phyloP scores from a whole-genome alignment of 2,888 invertebrate species.

The Monopis laevigella region DNA sequence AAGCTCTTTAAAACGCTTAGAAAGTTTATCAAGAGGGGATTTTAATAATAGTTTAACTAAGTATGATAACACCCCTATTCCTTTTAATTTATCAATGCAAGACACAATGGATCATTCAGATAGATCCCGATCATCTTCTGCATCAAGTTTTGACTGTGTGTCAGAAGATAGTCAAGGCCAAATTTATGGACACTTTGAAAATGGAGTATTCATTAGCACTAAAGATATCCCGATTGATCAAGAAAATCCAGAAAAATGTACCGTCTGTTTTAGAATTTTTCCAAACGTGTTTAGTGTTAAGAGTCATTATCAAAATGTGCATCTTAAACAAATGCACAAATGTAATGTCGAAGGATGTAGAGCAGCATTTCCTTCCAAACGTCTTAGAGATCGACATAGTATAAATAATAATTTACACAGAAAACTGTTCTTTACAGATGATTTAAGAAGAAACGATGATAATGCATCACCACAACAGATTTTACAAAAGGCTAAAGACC shows the following conservation, averaged over 20 bases:
- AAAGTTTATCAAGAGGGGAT: constrained; percentile 82
- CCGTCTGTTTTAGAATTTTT: constrained; percentile 92
- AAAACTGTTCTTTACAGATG: constrained; percentile 82
- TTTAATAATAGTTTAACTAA: constrained; percentile 63
- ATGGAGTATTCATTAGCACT: constrained; percentile 75
- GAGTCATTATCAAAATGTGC: constrained; percentile 95
- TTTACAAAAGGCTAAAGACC: constrained; percentile 71
- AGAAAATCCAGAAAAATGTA: constrained; percentile 90
- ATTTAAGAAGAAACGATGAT: constrained; percentile 46
- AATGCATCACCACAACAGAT: constrained; percentile 40
- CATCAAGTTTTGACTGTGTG: constrained; percentile 66
- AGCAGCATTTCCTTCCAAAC: constrained; percentile 93
- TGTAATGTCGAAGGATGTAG: constrained; percentile 95
- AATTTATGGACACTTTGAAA: constrained; percentile 77
- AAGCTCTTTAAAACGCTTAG: constrained; percentile 79
- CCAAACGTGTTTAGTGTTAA: constrained; percentile 94
- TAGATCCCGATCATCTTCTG: constrained; percentile 70
- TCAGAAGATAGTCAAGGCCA: constrained; percentile 71
- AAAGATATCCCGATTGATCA: constrained; percentile 90
- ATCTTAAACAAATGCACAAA: constrained; percentile 94
- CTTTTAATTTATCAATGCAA: constrained; percentile 46
- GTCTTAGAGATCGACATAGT: constrained; percentile 92
- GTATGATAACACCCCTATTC: constrained; percentile 32
- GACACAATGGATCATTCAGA: constrained; percentile 50
- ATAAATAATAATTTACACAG: constrained; percentile 91